Evolutionary conservation across 2,113 vertebrate genomes (phyloP).

Genomic region (Benitochromis conjunctus): DNA sequence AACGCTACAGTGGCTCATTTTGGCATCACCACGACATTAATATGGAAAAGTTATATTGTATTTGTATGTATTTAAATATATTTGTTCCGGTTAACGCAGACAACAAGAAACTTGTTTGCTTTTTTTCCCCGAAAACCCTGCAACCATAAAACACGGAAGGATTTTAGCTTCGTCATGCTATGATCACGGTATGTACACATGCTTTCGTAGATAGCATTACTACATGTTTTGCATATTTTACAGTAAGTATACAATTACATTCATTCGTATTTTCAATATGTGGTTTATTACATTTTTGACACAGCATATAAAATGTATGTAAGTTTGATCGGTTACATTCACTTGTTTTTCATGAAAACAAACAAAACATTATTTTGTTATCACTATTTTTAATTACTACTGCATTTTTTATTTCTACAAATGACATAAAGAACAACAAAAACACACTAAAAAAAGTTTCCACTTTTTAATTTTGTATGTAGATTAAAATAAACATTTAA

Average conservation of each 20-base stretch:
- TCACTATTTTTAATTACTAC: not conserved
- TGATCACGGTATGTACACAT: not conserved
- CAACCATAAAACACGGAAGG: not conserved
- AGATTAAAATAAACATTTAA: not conserved
- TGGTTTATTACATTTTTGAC: not conserved
- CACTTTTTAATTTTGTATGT: not conserved
- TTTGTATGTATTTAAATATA: too few species aligned
- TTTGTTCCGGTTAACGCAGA: not conserved
- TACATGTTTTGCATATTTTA: not conserved
- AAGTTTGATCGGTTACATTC: not conserved
- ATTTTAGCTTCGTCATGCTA: not conserved
- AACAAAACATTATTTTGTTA: not conserved
- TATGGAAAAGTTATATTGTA: not conserved
- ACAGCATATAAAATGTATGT: not conserved
- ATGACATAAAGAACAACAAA: not conserved
- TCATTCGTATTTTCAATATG: not conserved
- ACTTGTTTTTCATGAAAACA: not conserved
- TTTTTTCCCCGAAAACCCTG: not conserved
- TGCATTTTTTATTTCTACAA: not conserved
- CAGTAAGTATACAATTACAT: not conserved
- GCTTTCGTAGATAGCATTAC: not conserved
- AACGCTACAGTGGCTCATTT: not conserved
- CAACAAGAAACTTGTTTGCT: not conserved
- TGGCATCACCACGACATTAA: not conserved
- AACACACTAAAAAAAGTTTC: not conserved